phyloP scores from a whole-genome alignment of 2,888 invertebrate genomes.

The Heteromyza rotundicornis region DNA sequence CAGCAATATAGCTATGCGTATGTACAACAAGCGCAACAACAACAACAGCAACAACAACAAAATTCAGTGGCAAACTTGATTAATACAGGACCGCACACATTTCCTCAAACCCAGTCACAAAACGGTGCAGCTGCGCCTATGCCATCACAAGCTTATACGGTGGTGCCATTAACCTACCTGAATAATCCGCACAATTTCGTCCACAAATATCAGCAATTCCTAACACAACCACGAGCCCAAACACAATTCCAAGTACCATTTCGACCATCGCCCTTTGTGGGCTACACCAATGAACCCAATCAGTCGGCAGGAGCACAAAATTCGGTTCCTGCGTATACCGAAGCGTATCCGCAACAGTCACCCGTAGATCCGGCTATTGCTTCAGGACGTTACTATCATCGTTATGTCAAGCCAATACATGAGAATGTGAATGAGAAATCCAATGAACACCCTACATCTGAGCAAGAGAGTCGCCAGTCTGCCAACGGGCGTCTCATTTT shows the following conservation, averaged over 20 bases:
- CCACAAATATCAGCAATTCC: background rate
- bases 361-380: conserved; percentile 17
- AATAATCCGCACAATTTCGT: too few species aligned
- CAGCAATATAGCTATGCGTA: background rate
- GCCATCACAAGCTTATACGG: too few species aligned
- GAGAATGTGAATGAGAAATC: too few species aligned
- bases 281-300: conserved; percentile 36
- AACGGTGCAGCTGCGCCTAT: too few species aligned
- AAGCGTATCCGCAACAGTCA: background rate
- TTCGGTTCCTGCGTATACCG: background rate
- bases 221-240: background rate
- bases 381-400: conserved; percentile 12
- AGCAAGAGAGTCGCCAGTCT: too few species aligned
- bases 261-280: conserved; percentile 45
- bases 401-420: conserved; percentile 24
- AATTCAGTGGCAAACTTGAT: background rate
- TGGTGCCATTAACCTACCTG: too few species aligned
- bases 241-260: conserved; percentile 38
- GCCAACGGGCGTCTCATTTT: conserved; percentile 17
- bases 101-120: background rate
- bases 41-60: background rate
- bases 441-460: too few species aligned
- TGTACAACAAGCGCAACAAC: background rate
- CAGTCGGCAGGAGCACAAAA: background rate
- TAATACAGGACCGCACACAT: background rate